Percentiles rank a stretch among this genome's conserved stretches.
phyloP scores from a whole-genome alignment of 2,113 vertebrate species.

The Zosterops japonicus region DNA sequence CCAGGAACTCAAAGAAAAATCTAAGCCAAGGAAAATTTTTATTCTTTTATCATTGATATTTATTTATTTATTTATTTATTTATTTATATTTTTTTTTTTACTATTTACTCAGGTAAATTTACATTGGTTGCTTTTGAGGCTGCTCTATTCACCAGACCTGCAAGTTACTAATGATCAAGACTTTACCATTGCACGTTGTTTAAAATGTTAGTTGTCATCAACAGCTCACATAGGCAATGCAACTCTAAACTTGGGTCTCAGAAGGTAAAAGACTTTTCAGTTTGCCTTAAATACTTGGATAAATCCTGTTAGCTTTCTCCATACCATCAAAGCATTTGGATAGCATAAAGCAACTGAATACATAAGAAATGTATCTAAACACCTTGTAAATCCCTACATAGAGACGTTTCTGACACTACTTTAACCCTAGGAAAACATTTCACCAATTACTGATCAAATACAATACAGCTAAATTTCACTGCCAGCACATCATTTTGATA shows the following conservation, averaged over 20 bases:
- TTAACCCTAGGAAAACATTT: conserved; percentile 75
- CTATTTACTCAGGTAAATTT: background rate
- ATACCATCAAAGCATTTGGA: conserved; percentile 68
- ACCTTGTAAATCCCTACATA: conserved; percentile 70
- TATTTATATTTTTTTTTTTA: background rate
- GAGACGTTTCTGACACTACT: conserved; percentile 62
- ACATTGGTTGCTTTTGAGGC: background rate
- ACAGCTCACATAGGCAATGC: background rate
- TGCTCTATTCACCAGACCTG: background rate
- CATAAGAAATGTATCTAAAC: conserved; percentile 72
- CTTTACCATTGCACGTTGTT: rapidly evolving
- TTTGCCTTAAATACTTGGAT: conserved; percentile 59
- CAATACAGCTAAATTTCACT: conserved; percentile 76
- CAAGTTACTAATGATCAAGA: background rate
- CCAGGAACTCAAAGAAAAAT: background rate
- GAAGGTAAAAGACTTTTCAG: conserved; percentile 56
- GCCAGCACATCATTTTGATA: conserved; percentile 75
- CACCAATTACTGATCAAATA: conserved; percentile 76
- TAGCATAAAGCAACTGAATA: conserved; percentile 69
- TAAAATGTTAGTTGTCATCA: background rate
- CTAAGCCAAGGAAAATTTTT: background rate
- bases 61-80: no score
- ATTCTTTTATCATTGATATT: background rate
- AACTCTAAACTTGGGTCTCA: conserved; percentile 51
- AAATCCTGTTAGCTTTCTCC: conserved; percentile 50